Base-by-base conservation (phyloP, 1,140 invertebrate species). In the Penaeus chinensis region DNA sequence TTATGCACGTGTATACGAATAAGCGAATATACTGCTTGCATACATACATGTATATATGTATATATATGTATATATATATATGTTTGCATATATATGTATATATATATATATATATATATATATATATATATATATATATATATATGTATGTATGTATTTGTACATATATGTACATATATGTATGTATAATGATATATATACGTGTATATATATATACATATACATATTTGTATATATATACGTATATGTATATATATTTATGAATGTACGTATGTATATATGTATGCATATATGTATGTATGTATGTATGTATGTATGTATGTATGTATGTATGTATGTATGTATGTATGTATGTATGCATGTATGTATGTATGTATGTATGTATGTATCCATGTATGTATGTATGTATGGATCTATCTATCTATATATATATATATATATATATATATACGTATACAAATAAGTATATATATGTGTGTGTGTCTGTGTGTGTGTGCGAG, bases 1-100 rank as follows among this genome's bases (percentile, higher is more conserved):
- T 54, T 54, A 54, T 78, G 42, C 32, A 42, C 32, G 42, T 78
- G 42, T 47, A 37, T 42, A 78, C 42, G 42, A 16, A 77, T 77
- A 77, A 11, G 42, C 42, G 37, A 32, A 78, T 78, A 78, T 47
- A 78, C 42, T 37, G n/a, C 8, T 11, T 77, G 3, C 42, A 13
- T 78, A 78, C 37, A 78, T 78, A 47, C 42, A 24, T 79, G 47
- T 74, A 74, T 74, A 74, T 10, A 74, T 32, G 32, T 32, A 74
- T 27, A 74, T 74, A 74, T 13, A 32, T 74, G 32, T 32, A 32
- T 74, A 74, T 74, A 32, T 74, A 74, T 32, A 32, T 11, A 74
- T 32, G 32, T 74, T 32, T 74, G 32, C 1, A 32, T 74, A 74
- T 24, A 74, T 74, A 74, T 74, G 32, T 32, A 74, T 24, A 74